These are phyloP conservation scores for Struthidea cinerea DNA, from an alignment of 2,113 vertebrate species.

Conservation along the genomic window DNA sequence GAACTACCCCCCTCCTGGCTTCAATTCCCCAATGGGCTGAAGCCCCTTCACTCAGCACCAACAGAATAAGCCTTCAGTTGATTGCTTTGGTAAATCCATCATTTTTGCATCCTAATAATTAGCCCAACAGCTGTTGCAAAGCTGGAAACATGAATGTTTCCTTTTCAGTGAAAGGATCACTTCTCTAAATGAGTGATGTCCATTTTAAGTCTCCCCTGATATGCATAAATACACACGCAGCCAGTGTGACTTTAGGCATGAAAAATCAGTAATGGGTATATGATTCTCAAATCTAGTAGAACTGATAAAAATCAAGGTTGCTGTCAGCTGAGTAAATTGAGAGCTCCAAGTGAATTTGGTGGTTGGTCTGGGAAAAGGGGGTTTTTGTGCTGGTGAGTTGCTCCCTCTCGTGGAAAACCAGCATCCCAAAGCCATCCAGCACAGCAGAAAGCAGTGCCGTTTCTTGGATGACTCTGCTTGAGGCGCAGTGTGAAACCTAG, in stretches of 20 bases:
- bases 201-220: constrained; percentile 26
- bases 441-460: accelerated
- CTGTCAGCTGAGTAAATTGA: constrained; percentile 69
- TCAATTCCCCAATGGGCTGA: neutral
- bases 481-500: neutral
- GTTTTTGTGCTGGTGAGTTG: constrained; percentile 75
- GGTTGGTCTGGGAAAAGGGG: constrained; percentile 20
- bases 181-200: constrained; percentile 42
- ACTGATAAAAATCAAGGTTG: constrained; percentile 70
- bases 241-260: constrained; percentile 31
- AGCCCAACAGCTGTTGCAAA: constrained; percentile 54
- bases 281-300: constrained; percentile 63
- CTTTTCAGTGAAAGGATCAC: constrained; percentile 56
- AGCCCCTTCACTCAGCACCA: neutral
- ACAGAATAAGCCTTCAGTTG: constrained; percentile 43
- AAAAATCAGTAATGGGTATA: constrained; percentile 64
- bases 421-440: neutral
- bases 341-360: constrained; percentile 59
- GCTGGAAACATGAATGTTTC: constrained; percentile 44
- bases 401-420: constrained; percentile 77
- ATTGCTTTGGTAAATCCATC: constrained; percentile 54
- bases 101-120: constrained; percentile 68
- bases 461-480: neutral
- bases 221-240: neutral
- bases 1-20: constrained; percentile 24